Percentiles rank a stretch among this genome's conserved stretches.
These are phyloP conservation scores for Trichopoda pennipes DNA, from an alignment of 2,888 invertebrate species.

Conservation along the genomic window DNA sequence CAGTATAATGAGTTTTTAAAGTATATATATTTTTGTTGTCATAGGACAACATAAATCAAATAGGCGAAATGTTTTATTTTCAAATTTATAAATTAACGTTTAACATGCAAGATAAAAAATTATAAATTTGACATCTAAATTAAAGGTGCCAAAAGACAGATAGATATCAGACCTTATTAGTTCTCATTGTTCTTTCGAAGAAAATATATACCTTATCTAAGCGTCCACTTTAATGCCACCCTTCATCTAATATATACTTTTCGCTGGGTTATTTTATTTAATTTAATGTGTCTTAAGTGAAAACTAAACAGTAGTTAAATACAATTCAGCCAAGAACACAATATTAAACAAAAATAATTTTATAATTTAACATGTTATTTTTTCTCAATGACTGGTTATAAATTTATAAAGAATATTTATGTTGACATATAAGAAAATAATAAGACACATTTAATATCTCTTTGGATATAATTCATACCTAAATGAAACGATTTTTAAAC, in stretches of 20 bases:
- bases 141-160: no score
- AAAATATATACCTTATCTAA: no score
- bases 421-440: conserved; percentile 69
- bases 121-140: no score
- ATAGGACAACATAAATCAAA: no score
- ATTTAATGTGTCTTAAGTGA: conserved; percentile 36
- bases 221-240: no score
- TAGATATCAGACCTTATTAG: no score
- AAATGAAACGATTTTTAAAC: neutral
- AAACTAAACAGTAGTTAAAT: conserved; percentile 64
- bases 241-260: neutral
- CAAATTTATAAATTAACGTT: no score
- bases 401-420: conserved; percentile 68
- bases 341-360: conserved; percentile 42
- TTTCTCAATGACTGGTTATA: conserved; percentile 46
- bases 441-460: conserved; percentile 66
- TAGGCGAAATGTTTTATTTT: no score
- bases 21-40: no score
- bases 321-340: conserved; percentile 19
- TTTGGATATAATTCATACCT: conserved; percentile 43
- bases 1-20: no score
- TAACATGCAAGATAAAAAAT: no score
- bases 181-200: no score
- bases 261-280: conserved; percentile 26
- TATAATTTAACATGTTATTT: conserved; percentile 32